Evolutionary conservation across 2,113 vertebrate genomes (phyloP), one percentile per base, ranked within the genome.

Genomic region (Scomber scombrus): DNA sequence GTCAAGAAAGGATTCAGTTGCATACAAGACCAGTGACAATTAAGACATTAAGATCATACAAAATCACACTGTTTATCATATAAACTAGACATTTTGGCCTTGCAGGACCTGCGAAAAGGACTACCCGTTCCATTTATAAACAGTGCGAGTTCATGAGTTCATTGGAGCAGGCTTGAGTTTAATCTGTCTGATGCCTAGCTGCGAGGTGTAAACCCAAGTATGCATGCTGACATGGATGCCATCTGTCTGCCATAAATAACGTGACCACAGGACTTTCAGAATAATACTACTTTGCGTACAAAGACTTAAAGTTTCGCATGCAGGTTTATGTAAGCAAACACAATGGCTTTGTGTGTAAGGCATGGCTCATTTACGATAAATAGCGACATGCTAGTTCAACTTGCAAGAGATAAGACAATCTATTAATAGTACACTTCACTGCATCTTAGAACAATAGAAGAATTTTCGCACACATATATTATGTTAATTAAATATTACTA

Each of bases 341-440:
- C 60, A 55, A 46, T 57, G 82, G 72, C 70, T 87, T 84, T 78
- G 50, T 79, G 5, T 51, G 57, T 12, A 23, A 26, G 71, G 46
- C 58, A 78, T 5, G 23, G 65, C 77, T 82, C 65, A 78, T 85
- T 82, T 81, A 46, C 69, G 71, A 66, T 74, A 68, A 89, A 84
- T 74, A 60, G 45, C 52, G 15, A 58, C 45, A 14, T 34, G 64
- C 43, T 15, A 50, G 51, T 21, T 71, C 10, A 12, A 54, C 72
- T 15, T 26, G n/a, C 19, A 60, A 51, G n/a, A 65, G 65, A 63
- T 70, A 50, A 71, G 19, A 75, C 75, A 34, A 65, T 82, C 26
- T 71, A 70, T 71, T 73, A 61, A 47, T 40, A 63, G 49, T 46
- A 11, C n/a, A 43, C 29, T 65, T 52, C 8, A 21, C 21, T 46